A percentile compares a stretch with the other conserved stretches of the same genome.
These are phyloP conservation scores for Melanerpes aurifrons DNA, from an alignment of 2,113 vertebrate species.

Conservation along the genomic window DNA sequence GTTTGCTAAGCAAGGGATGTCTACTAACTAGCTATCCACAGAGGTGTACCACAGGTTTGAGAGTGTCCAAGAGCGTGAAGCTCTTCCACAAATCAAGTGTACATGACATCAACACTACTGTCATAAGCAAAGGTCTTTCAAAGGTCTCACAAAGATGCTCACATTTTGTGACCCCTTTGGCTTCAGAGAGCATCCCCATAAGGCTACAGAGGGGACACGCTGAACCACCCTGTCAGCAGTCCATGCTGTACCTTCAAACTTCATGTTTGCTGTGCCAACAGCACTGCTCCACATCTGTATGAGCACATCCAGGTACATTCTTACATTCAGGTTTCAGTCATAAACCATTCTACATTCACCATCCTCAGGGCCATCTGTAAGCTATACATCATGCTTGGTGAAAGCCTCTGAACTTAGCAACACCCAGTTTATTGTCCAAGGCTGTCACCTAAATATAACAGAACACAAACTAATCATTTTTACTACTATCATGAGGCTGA, in stretches of 20 bases:
- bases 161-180: background rate
- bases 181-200: fast-evolving
- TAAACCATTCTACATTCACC: background rate
- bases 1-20: no score
- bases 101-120: fast-evolving
- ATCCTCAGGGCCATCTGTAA: constrained; percentile 13
- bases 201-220: background rate
- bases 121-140: background rate
- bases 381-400: background rate
- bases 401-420: constrained; percentile 44
- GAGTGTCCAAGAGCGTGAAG: no score
- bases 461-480: constrained; percentile 45
- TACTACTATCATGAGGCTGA: background rate
- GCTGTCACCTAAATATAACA: constrained; percentile 47
- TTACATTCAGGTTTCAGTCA: background rate
- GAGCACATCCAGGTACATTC: background rate
- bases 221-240: background rate
- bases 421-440: constrained; percentile 1
- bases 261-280: background rate
- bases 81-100: no score
- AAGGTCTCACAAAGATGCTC: background rate
- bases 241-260: background rate
- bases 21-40: no score
- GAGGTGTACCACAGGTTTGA: no score
- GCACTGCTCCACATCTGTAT: background rate